Percentiles rank a stretch among this genome's conserved stretches.
Evolutionary conservation across 2,113 vertebrate genomes (phyloP).

Genomic region (Pristiophorus japonicus): DNA sequence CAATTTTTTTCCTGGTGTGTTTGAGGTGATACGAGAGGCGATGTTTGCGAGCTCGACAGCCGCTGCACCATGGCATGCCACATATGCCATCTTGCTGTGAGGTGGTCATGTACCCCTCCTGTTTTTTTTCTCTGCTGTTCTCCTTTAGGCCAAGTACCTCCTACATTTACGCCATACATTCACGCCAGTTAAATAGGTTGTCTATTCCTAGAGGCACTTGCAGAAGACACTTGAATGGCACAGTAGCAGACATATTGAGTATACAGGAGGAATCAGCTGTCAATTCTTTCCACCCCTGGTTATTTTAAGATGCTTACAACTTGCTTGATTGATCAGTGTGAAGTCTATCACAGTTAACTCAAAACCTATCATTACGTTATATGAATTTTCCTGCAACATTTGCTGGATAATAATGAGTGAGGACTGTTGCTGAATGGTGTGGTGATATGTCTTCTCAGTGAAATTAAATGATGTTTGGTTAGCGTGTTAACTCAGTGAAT

Average conservation of each 20-base stretch:
- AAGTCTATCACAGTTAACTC: too few relatives aligned
- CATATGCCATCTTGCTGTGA: not conserved
- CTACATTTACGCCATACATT: not conserved
- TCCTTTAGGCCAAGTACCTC: not conserved
- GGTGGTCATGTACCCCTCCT: not conserved
- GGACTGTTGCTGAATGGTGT: not conserved
- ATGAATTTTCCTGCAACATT: not conserved
- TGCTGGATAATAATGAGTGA: not conserved
- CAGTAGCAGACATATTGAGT: not conserved
- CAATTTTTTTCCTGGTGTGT: not conserved
- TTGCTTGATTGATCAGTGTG: too few relatives aligned
- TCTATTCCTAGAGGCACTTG: not conserved
- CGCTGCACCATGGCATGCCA: not conserved
- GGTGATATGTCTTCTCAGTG: too few relatives aligned
- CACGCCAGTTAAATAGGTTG: not conserved
- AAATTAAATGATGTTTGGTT: not conserved
- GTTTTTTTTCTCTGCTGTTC: not conserved
- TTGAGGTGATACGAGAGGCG: not conserved
- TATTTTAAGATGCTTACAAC: not conserved
- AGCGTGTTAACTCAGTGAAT: too few relatives aligned
- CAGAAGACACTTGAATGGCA: not conserved
- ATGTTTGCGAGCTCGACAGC: not conserved
- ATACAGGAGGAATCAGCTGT: not conserved
- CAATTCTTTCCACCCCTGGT: not conserved
- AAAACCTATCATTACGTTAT: not conserved